phyloP scores from a whole-genome alignment of 2,888 invertebrate species.

The Drosophila mayaguana region DNA sequence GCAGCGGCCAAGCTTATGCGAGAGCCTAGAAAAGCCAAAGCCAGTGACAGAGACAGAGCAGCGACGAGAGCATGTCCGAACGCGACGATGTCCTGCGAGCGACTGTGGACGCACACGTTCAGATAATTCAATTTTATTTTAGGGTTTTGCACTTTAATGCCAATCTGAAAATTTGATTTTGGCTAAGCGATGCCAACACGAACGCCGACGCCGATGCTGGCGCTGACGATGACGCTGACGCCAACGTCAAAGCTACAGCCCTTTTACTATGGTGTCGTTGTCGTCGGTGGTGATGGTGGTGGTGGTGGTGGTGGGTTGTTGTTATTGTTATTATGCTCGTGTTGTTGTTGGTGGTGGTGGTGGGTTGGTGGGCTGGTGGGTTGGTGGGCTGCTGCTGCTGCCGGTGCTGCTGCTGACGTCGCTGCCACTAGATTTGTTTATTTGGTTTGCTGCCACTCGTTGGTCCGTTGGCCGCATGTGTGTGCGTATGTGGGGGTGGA shows the following conservation, averaged over 20 bases:
- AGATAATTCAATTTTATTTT: conserved; percentile 85
- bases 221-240: conserved; percentile 49
- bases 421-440: conserved; percentile 54
- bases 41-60: conserved; percentile 41
- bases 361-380: conserved; percentile 45
- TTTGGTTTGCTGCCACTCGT: conserved; percentile 59
- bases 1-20: conserved; percentile 52
- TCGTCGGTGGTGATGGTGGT: conserved; percentile 31
- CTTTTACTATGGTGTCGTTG: conserved; percentile 46
- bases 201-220: conserved; percentile 50
- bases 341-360: conserved; percentile 44
- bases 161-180: conserved; percentile 84
- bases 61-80: conserved; percentile 68
- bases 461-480: conserved; percentile 65
- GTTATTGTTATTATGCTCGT: conserved; percentile 52
- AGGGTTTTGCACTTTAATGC: conserved; percentile 84
- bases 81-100: conserved; percentile 77
- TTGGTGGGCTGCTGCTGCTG: conserved; percentile 2
- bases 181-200: conserved; percentile 71
- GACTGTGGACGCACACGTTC: conserved; percentile 77
- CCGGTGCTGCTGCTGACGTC: conserved; percentile 23
- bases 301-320: conserved; percentile 55
- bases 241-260: conserved; percentile 52
- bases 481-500: conserved; percentile 79
- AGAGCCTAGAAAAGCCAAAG: conserved; percentile 45